Base-by-base conservation (phyloP, 2,113 vertebrate genomes). In the Thermophis baileyi region DNA sequence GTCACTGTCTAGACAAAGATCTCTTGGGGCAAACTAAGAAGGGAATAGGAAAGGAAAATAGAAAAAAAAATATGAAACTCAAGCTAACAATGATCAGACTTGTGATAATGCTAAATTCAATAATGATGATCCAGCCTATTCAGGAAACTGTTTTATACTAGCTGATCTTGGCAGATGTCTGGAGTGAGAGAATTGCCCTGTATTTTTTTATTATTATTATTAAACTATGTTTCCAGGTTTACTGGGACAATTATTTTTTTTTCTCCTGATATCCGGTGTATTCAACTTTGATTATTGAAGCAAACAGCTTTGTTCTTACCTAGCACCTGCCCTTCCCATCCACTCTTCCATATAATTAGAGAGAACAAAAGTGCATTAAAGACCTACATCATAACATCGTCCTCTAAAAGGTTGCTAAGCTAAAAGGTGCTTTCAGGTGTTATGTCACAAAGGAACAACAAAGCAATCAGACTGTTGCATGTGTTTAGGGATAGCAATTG, bases 181-280 rank as follows among this genome's bases (percentile, higher is more conserved):
- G 93, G 30, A 85, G 44, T 53, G n/a, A 63, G 91, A 94, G 69
- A 89, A 92, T 44, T 54, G 94, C 95, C 74, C 95, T 94, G 91
- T 93, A 57, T 92, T 93, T 95, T 97, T 25, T 51, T 51, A 0
- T 47, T 50, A 50, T 50, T 10, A 10, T 53, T 97, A 91, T 51
- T 20, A 93, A 95, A 74, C 88, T 90, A 88, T 18, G 2, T 96
- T 96, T 95, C 93, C 95, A 92, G 0, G 60, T 96, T 94, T 91
- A 60, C 90, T 95, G 94, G 96, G 95, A 90, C 93, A 10, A 11
- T 92, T 92, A 89, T 90, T 95, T 97, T 97, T 97, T 97, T 96
- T 92, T 96, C 92, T 97, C 94, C 35, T 92, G 0, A 85, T 89
- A 94, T 91, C 0, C 0, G 89, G 27, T 14, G 35, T 91, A 94